Evolutionary conservation across 2,797 vertebrate genomes (phyloP), one percentile per base, ranked within the genome.

Genomic region (Dromococcyx pavoninus): DNA sequence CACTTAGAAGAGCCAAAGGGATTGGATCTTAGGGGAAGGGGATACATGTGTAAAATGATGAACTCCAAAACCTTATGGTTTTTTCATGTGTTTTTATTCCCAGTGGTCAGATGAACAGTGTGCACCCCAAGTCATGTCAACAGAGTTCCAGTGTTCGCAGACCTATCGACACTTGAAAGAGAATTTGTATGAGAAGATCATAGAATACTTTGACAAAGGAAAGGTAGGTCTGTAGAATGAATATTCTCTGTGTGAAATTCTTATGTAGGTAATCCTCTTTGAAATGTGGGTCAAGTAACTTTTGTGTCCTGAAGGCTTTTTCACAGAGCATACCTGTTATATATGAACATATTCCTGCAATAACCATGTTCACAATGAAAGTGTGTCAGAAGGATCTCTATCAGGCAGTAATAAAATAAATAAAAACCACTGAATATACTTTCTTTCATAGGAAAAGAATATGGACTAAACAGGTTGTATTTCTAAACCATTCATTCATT

Each of bases 181-280:
- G 96, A 98, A 96, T 0, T 98, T 99, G 60, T 99, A 99, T 24
- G 98, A 99, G 94, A 99, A 97, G 97, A 99, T 99, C 97, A 99
- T 99, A 91, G 98, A 99, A 89, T 99, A 99, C 97, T 99, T 99
- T 78, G 99, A 99, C 98, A 99, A 99, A 98, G 99, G 99, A 97
- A 99, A 99, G 99, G 99, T 99, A 94, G 81, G 76, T 43, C 43
- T 89, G 86, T 13, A 23, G 62, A 66, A 83, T 14, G 23, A 76
- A 73, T 46, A 54, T 73, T 41, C 60, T 73, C 66, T 51, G 35
- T 17, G 35, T 51, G 48, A 89, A 86, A 28, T 0, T 0, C 56
- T 77, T 70, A 32, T 48, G 35, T 67, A 57, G 77, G 33, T 76
- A 92, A 94, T 67, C 44, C 64, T 32, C 77, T 93, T 75, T 81